These are phyloP conservation scores for Buathra laborator DNA, from an alignment of 2,888 invertebrate genomes.

Conservation along the genomic window DNA sequence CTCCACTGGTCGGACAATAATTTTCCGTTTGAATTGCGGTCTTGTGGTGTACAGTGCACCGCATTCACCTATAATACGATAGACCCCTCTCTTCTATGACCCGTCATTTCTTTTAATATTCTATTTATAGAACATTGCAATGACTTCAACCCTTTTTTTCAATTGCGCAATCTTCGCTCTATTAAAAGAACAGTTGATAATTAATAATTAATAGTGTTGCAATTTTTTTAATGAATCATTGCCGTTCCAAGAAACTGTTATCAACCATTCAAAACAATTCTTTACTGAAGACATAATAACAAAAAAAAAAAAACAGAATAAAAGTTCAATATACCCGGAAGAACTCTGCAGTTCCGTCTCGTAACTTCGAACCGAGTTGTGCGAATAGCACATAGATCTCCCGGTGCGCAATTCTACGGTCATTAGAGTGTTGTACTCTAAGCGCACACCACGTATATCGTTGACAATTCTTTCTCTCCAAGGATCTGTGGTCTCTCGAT, in stretches of 20 bases:
- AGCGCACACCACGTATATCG: not conserved
- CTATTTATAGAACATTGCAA: slow-evolving; percentile 45
- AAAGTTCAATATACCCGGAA: not conserved
- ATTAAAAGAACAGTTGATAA: slow-evolving; percentile 36
- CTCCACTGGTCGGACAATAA: slow-evolving; percentile 43
- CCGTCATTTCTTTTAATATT: slow-evolving; percentile 4
- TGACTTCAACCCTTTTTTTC: slow-evolving; percentile 29
- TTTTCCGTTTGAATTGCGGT: slow-evolving; percentile 53
- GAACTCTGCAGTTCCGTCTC: no score
- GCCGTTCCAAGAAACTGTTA: not conserved
- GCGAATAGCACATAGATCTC: slow-evolving; percentile 45
- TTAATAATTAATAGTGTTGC: not conserved
- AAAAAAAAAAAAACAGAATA: not conserved
- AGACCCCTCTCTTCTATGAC: not conserved
- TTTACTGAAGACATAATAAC: not conserved
- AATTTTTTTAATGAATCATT: not conserved
- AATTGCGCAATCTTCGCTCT: slow-evolving; percentile 22
- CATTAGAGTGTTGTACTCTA: slow-evolving; percentile 22
- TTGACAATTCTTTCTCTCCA: slow-evolving; percentile 50
- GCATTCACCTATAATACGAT: not conserved
- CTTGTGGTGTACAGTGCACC: slow-evolving; percentile 12
- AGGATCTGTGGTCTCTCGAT: slow-evolving; percentile 52
- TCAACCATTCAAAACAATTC: slow-evolving; percentile 1
- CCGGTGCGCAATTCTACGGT: slow-evolving; percentile 55
- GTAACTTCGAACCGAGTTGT: not conserved